Base-by-base conservation (phyloP, 1,140 invertebrate species). In the Leptinotarsa texana region DNA sequence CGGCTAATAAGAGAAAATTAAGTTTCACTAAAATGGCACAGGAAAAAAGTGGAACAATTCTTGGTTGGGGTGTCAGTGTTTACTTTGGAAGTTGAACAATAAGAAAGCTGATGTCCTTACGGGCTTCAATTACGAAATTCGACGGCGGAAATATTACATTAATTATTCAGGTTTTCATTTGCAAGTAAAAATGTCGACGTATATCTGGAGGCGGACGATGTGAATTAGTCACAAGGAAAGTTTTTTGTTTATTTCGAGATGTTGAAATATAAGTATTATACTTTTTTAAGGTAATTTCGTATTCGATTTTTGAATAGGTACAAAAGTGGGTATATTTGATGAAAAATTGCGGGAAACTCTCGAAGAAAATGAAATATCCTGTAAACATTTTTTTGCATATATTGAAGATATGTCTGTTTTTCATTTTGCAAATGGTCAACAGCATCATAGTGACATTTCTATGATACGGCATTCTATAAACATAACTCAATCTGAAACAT, bases 121-220 rank as follows among this genome's bases (percentile, higher is more conserved):
- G 70, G 70, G 70, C 70, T 51, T 72, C 70, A 72, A 72, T 72
- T 72, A 72, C 70, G 63, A 63, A 72, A 62, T 72, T 72, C 70
- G 70, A 61, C 51, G 70, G 33, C n/a, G 61, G 70, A 72, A 72
- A 72, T 62, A 72, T 72, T 72, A 72, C 70, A 72, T 72, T 72
- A 51, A 72, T 72, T 72, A 72, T 72, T 72, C 70, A 72, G 61
- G 48, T 72, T 72, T 72, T 72, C 70, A 72, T 72, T 72, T 72
- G 70, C 70, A 72, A 72, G 61, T 72, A 72, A 72, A 72, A 72
- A 72, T 72, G 70, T 72, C 61, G 51, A 72, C 70, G 51, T 72
- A 72, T 42, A 42, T 72, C 70, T 47, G 70, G n/a, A 63, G 57
- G 6, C 49, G 51, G 27, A 18, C 4, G 33, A 48, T 49, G 22